Evolutionary conservation across 2,888 invertebrate species (phyloP).

Genomic region (Piscicola geometra): DNA sequence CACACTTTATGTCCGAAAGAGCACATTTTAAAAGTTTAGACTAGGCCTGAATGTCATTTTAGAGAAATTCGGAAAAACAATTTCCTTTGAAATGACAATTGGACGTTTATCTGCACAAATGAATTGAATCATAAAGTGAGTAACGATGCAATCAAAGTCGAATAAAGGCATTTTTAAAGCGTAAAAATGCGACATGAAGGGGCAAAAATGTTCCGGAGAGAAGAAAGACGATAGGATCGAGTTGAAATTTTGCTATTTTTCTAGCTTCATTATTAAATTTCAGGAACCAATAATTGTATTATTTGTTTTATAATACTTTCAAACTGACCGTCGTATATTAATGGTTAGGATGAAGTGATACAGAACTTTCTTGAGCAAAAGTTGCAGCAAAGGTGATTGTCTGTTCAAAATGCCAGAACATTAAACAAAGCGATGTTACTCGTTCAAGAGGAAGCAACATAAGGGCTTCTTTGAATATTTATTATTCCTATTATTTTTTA

Average conservation of each 20-base stretch:
- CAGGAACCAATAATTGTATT: too few relatives aligned
- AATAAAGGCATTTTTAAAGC: conserved; percentile 12
- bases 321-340: too few relatives aligned
- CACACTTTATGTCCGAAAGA: background rate
- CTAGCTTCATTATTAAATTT: background rate
- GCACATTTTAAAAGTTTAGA: background rate
- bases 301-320: too few relatives aligned
- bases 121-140: conserved; percentile 4
- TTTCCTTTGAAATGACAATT: conserved; percentile 9
- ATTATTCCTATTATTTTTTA: too few relatives aligned
- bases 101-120: background rate
- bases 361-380: too few relatives aligned
- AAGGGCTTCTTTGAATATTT: too few relatives aligned
- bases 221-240: too few relatives aligned
- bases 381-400: too few relatives aligned
- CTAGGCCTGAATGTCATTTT: background rate
- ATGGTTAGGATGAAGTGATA: too few relatives aligned
- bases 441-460: too few relatives aligned
- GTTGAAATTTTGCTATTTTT: background rate
- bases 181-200: conserved; percentile 8
- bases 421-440: conserved; percentile 2
- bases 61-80: background rate
- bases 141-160: background rate
- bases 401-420: background rate
- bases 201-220: background rate